Conservation (phyloP, 1,140 invertebrate genomes). For the Cryptotermes secundus region DNA sequence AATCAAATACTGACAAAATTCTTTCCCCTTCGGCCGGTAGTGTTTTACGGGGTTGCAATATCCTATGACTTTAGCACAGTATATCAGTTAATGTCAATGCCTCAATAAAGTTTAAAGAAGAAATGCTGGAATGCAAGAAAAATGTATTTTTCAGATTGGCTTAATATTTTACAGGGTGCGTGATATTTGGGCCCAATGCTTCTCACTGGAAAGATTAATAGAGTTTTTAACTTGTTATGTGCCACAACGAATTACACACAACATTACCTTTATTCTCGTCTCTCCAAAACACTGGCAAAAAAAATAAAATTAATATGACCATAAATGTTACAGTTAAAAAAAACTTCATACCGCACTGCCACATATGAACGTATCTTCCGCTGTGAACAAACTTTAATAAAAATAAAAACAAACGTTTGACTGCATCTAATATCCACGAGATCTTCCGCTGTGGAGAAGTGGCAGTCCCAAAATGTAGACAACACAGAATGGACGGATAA, state of each 20-base stretch:
- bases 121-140: too few relatives aligned
- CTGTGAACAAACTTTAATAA: not conserved
- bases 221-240: not conserved
- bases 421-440: not conserved
- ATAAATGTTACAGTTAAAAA: not conserved
- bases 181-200: too few relatives aligned
- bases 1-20: too few relatives aligned
- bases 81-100: too few relatives aligned
- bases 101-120: too few relatives aligned
- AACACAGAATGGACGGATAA: not conserved
- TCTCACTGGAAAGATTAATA: not conserved
- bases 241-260: not conserved
- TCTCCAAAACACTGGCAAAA: not conserved
- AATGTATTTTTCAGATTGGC: too few relatives aligned
- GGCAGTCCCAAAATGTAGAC: not conserved
- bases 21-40: too few relatives aligned
- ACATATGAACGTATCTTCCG: not conserved
- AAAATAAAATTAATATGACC: conserved; percentile 18
- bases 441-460: not conserved
- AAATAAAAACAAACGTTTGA: conserved; percentile 5
- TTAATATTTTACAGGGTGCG: too few relatives aligned
- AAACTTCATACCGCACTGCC: not conserved
- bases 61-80: too few relatives aligned
- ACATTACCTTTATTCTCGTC: not conserved
- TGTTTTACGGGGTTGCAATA: too few relatives aligned